A percentile compares a stretch with the other conserved stretches of the same genome.
Evolutionary conservation across 2,113 vertebrate genomes (phyloP).

Genomic region (Triplophysa tibetana): DNA sequence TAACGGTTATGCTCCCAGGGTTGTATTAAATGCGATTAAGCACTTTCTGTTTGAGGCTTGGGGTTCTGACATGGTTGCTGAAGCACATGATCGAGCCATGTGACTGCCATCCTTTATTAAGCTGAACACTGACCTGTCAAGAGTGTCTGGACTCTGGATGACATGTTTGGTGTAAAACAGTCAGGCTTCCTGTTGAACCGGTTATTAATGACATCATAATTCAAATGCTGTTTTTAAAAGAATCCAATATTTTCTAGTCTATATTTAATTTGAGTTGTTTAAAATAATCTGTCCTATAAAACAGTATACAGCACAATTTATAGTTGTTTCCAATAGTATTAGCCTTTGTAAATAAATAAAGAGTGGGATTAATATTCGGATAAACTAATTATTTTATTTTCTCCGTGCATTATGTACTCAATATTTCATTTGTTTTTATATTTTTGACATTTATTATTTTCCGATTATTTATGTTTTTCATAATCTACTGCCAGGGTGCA

Average conservation of each 20-base stretch:
- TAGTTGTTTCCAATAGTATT: too few species aligned
- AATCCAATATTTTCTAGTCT: not conserved
- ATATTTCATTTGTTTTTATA: not conserved
- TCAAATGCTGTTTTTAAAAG: not conserved
- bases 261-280: not conserved
- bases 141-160: not conserved
- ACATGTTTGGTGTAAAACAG: not conserved
- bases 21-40: not conserved
- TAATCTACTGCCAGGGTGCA: too few species aligned
- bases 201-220: not conserved
- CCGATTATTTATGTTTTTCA: not conserved
- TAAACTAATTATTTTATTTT: too few species aligned
- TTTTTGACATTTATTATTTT: too few species aligned
- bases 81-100: conserved; percentile 11
- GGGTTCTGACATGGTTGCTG: not conserved
- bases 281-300: too few species aligned
- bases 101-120: conserved; percentile 15
- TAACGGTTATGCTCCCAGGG: not conserved
- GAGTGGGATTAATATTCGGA: too few species aligned
- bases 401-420: too few species aligned
- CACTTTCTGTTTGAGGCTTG: not conserved
- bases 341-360: too few species aligned
- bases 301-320: too few species aligned
- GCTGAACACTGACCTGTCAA: not conserved
- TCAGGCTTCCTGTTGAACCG: not conserved